A percentile compares a stretch with the other conserved stretches of the same genome.
phyloP scores from a whole-genome alignment of 2,113 vertebrate species.

The Glaucidium brasilianum region DNA sequence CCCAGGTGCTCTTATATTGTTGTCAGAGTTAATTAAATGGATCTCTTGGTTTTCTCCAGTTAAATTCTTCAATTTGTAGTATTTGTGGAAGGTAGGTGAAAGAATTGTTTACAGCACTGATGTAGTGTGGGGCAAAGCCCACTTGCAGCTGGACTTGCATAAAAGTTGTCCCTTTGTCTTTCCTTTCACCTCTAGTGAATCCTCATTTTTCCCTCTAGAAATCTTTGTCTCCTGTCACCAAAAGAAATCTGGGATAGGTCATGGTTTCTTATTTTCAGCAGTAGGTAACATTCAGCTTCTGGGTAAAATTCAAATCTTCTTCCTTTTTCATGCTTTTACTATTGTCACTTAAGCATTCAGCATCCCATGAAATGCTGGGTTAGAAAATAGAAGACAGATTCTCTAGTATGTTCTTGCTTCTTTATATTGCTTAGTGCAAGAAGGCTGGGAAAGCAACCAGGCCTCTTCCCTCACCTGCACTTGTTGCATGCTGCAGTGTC shows the following conservation, averaged over 20 bases:
- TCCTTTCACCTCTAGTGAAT: background rate
- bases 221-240: background rate
- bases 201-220: background rate
- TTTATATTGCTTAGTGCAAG: background rate
- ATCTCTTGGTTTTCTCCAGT: background rate
- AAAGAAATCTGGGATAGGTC: background rate
- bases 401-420: background rate
- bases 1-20: background rate
- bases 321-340: background rate
- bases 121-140: background rate
- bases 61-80: background rate
- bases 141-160: background rate
- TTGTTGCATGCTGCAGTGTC: background rate
- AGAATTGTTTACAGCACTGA: background rate
- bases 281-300: fast-evolving
- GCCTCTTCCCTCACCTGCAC: background rate
- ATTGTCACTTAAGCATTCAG: background rate
- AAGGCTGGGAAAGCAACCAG: background rate
- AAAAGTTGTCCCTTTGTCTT: background rate
- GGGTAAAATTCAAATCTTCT: background rate
- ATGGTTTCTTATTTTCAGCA: background rate
- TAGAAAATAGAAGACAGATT: background rate
- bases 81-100: background rate
- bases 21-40: background rate
- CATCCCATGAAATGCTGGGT: background rate